Evolutionary conservation across 2,797 vertebrate genomes (phyloP).

Genomic region (Sebastes kiyomatsui): DNA sequence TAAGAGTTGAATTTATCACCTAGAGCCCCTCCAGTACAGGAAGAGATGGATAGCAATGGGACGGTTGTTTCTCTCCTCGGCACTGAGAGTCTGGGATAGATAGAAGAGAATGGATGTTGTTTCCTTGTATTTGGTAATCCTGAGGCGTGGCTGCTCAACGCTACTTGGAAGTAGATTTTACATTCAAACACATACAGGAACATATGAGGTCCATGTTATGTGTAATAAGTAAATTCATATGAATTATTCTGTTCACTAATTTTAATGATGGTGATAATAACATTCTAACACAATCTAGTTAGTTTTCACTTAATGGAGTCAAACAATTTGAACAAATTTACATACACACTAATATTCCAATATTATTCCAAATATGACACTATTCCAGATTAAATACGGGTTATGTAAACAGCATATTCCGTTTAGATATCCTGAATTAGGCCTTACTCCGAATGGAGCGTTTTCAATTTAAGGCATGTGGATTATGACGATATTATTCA

Average conservation of each 20-base stretch:
- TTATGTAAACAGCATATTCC: no score
- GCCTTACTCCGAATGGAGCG: no score
- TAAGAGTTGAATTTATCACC: conserved; percentile 72
- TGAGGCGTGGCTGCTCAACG: conserved; percentile 10
- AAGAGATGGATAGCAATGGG: conserved; percentile 67
- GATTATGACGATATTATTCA: no score
- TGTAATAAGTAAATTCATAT: neutral
- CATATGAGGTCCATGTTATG: neutral
- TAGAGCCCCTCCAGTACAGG: conserved; percentile 54
- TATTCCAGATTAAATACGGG: no score
- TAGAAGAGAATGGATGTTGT: conserved; percentile 49
- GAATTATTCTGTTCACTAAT: neutral
- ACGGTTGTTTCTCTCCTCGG: conserved; percentile 58
- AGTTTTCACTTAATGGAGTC: neutral
- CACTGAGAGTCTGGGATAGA: conserved; percentile 40
- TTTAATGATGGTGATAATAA: neutral
- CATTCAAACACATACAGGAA: conserved; percentile 1
- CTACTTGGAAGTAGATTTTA: neutral
- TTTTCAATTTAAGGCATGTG: no score
- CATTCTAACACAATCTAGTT: neutral
- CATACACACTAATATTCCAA: neutral
- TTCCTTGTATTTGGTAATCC: conserved; percentile 40
- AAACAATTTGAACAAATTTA: neutral
- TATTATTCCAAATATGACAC: neutral
- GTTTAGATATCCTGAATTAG: no score